Conservation (phyloP, 2,113 vertebrate species). For the Columba livia region DNA sequence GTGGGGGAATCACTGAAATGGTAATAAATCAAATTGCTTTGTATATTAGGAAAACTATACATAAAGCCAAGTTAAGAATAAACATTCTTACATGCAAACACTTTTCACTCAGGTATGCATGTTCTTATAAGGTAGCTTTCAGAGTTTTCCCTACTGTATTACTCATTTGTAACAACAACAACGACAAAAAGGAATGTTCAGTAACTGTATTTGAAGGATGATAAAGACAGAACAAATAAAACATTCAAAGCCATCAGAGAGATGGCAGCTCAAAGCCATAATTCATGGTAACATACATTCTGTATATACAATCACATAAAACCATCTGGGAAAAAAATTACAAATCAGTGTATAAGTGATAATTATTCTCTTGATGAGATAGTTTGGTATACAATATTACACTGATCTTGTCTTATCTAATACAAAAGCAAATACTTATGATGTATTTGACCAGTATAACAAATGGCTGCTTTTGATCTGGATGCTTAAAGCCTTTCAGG, state of each 20-base stretch:
- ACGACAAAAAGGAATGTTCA: neutral
- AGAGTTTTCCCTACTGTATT: neutral
- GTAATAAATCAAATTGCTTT: neutral
- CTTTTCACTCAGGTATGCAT: neutral
- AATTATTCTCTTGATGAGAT: neutral
- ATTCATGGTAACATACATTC: neutral
- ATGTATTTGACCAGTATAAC: no score
- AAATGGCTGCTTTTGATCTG: neutral
- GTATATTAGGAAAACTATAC: neutral
- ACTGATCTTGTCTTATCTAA: neutral
- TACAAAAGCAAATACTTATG: neutral
- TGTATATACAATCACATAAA: neutral
- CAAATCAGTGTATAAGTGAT: neutral
- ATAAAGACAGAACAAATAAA: neutral
- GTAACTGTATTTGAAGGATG: neutral
- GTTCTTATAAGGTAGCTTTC: neutral
- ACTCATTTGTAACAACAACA: neutral
- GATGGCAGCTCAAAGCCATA: neutral
- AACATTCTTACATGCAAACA: neutral
- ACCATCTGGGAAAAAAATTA: fast-evolving
- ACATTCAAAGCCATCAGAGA: neutral
- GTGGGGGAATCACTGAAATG: slow-evolving; percentile 35
- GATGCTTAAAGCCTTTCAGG: neutral
- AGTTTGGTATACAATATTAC: neutral
- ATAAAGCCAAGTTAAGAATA: neutral